A percentile compares a stretch with the other conserved stretches of the same genome.
These are phyloP conservation scores for Campopleginae sp. DNA, from an alignment of 2,888 invertebrate species.

Conservation along the genomic window DNA sequence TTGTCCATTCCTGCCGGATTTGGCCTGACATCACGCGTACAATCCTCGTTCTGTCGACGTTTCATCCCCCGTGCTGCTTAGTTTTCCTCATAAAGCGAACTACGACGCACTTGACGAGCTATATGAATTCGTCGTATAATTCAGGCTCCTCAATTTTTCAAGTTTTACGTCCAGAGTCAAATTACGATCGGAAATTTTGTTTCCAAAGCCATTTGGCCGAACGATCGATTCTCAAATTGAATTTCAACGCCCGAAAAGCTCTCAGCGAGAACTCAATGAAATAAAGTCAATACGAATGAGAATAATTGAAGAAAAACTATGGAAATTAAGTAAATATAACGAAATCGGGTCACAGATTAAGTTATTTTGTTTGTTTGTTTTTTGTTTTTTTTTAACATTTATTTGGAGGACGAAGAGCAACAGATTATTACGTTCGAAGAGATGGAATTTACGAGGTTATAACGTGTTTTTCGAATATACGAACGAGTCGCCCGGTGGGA, in stretches of 20 bases:
- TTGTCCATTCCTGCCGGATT: conserved; percentile 50
- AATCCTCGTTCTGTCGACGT: conserved; percentile 31
- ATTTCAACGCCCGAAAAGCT: too few species aligned
- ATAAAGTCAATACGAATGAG: not conserved
- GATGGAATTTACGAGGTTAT: not conserved
- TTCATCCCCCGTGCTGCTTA: conserved; percentile 9
- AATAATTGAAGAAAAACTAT: not conserved
- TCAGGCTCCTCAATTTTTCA: not conserved
- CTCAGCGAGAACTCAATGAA: too few species aligned
- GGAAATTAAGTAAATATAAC: not conserved
- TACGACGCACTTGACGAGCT: conserved; percentile 21
- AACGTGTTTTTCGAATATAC: not conserved
- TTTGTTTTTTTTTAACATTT: not conserved
- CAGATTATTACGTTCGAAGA: not conserved
- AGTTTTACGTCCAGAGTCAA: too few species aligned
- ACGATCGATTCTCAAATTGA: too few species aligned
- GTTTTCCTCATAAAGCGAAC: conserved; percentile 9
- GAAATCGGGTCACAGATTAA: too few species aligned
- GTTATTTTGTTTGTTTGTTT: too few species aligned
- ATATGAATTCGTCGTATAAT: conserved; percentile 12
- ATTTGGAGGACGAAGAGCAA: not conserved
- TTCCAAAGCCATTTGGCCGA: too few species aligned
- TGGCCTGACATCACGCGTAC: conserved; percentile 52
- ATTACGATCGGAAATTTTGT: too few species aligned
- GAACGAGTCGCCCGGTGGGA: not conserved